These are phyloP conservation scores for Scomber colias DNA, from an alignment of 2,113 vertebrate species.

Conservation along the genomic window DNA sequence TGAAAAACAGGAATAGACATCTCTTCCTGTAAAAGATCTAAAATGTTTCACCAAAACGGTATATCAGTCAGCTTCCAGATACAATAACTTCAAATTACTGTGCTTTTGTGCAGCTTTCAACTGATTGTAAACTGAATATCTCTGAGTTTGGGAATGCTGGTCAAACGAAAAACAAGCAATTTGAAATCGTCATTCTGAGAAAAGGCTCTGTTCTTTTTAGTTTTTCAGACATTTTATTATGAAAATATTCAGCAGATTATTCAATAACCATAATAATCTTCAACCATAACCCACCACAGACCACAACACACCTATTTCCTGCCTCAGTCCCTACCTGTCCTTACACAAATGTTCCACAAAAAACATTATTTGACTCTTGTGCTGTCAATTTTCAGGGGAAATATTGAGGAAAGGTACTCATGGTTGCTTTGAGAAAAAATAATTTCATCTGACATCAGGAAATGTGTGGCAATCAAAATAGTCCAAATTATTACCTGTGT, in stretches of 20 bases:
- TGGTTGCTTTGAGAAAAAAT: conserved; percentile 33
- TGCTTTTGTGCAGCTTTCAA: neutral
- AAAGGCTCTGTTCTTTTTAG: neutral
- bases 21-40: neutral
- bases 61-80: neutral
- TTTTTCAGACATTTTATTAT: neutral
- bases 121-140: neutral
- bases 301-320: neutral
- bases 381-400: neutral
- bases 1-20: neutral
- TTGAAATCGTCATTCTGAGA: neutral
- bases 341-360: neutral
- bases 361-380: neutral
- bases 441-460: conserved; percentile 20
- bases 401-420: conserved; percentile 16
- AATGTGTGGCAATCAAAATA: conserved; percentile 41
- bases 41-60: neutral
- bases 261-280: neutral
- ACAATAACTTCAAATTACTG: neutral
- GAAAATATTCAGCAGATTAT: neutral
- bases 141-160: neutral
- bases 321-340: neutral
- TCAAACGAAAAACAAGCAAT: neutral
- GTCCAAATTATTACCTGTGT: conserved; percentile 42
- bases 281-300: neutral